These are phyloP conservation scores for Ispidina lecontei DNA, from an alignment of 2,797 vertebrate species.

Conservation along the genomic window DNA sequence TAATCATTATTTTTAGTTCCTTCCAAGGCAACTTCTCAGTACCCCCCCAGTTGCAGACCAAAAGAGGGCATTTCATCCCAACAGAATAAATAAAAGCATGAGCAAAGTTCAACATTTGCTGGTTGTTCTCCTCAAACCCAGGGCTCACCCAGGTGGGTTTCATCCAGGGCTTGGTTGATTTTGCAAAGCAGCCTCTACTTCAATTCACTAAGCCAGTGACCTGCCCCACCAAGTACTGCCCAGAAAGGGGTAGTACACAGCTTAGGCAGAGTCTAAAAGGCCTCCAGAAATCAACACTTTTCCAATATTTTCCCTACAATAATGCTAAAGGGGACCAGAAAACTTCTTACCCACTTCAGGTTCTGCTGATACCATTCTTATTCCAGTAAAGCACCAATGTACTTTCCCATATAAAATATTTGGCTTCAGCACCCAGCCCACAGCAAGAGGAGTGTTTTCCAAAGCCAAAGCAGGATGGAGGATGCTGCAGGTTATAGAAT, in stretches of 20 bases:
- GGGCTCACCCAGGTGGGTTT: background rate
- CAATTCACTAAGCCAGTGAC: background rate
- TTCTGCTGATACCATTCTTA: background rate
- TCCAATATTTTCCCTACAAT: background rate
- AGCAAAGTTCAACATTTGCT: background rate
- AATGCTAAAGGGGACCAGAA: background rate
- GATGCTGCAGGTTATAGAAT: background rate
- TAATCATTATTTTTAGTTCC: fast-evolving
- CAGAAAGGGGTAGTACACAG: background rate
- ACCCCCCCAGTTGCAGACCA: background rate
- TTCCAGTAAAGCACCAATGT: background rate
- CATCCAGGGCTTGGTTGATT: background rate
- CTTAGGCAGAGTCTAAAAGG: background rate
- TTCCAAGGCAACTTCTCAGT: background rate
- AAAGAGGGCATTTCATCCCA: background rate
- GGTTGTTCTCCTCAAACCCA: background rate
- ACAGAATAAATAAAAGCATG: background rate
- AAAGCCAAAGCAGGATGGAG: background rate
- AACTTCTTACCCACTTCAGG: background rate
- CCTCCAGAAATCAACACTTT: background rate
- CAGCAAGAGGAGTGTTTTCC: background rate
- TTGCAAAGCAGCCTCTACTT: background rate
- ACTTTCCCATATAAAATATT: background rate
- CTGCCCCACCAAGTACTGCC: background rate
- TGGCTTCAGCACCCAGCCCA: background rate